Conservation (phyloP, 2,797 vertebrate genomes). For the Megaceryle alcyon region DNA sequence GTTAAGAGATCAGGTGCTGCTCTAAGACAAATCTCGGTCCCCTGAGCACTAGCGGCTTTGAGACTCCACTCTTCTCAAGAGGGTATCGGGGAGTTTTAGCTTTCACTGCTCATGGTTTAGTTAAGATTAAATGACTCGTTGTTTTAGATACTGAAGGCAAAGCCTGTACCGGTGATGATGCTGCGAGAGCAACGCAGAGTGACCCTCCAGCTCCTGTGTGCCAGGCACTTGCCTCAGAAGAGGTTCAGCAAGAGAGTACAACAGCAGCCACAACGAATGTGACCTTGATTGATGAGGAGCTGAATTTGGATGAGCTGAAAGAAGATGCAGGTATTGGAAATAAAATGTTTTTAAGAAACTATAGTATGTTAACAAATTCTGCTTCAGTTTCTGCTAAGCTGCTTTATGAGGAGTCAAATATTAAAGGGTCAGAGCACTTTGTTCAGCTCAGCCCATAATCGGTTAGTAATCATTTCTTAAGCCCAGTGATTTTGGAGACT, state of each 20-base stretch:
- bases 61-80: neutral
- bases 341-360: neutral
- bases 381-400: neutral
- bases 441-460: neutral
- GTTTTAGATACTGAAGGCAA: conserved; percentile 78
- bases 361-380: neutral
- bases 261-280: conserved; percentile 3
- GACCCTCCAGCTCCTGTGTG: conserved; percentile 65
- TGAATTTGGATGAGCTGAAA: conserved; percentile 47
- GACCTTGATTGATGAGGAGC: conserved; percentile 60
- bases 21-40: neutral
- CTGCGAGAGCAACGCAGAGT: conserved; percentile 22
- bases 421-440: neutral
- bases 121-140: conserved; percentile 10
- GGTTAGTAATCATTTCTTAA: neutral
- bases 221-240: conserved; percentile 67
- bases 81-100: neutral
- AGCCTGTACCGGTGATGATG: conserved; percentile 55
- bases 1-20: neutral
- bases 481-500: neutral
- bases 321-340: conserved; percentile 78
- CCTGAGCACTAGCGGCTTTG: neutral
- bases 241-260: conserved; percentile 61
- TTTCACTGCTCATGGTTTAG: neutral
- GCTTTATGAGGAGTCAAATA: neutral